Conservation (phyloP, 2,888 invertebrate species). For the Lymantria monacha region DNA sequence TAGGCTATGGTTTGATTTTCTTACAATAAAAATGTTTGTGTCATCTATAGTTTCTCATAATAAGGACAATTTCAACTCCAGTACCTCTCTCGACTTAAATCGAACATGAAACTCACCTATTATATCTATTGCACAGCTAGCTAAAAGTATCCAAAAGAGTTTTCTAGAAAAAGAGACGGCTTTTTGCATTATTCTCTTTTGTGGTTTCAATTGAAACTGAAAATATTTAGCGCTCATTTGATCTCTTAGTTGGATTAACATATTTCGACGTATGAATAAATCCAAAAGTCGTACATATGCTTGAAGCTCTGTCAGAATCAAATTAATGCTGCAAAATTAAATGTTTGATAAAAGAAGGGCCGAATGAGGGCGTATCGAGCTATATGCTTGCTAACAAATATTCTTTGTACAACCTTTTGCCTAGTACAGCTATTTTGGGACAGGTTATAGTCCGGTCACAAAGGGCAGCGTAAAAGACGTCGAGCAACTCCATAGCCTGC, state of each 20-base stretch:
- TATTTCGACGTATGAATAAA: slow-evolving; percentile 39
- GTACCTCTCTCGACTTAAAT: no score
- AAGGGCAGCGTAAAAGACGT: no score
- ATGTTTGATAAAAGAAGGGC: not conserved
- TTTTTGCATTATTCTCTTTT: slow-evolving; percentile 34
- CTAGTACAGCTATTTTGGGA: no score
- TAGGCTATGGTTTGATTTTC: no score
- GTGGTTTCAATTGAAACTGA: slow-evolving; percentile 22
- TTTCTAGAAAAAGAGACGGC: slow-evolving; percentile 36
- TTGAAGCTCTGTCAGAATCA: slow-evolving; percentile 49
- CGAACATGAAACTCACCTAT: slow-evolving; percentile 31
- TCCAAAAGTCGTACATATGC: slow-evolving; percentile 45
- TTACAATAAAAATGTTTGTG: no score
- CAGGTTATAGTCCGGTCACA: no score
- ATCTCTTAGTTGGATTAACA: slow-evolving; percentile 34
- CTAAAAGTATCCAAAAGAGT: slow-evolving; percentile 33
- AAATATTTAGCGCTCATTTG: slow-evolving; percentile 43
- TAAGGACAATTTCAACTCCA: no score
- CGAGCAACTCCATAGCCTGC: no score
- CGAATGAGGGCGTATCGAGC: no score
- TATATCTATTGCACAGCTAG: slow-evolving; percentile 32
- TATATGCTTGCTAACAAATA: no score
- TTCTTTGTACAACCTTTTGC: no score
- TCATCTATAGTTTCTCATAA: no score
- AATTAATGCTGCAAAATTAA: slow-evolving; percentile 31